Conservation (phyloP, 2,113 vertebrate species). For the Osmerus eperlanus region DNA sequence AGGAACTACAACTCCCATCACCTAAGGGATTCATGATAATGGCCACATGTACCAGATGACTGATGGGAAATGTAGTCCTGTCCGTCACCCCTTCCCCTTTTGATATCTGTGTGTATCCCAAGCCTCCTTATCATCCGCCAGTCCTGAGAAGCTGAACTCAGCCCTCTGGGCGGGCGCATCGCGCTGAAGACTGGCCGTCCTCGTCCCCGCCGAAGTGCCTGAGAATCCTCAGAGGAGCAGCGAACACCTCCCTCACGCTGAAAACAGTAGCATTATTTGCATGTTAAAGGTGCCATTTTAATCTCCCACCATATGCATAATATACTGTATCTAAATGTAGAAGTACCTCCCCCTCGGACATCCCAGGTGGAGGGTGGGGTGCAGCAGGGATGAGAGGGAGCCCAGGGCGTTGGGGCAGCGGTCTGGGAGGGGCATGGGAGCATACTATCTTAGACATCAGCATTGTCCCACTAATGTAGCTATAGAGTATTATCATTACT, state of each 20-base stretch:
- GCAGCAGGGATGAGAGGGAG: too few relatives aligned
- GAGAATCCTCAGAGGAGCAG: slow-evolving; percentile 11
- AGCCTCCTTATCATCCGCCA: slow-evolving; percentile 25
- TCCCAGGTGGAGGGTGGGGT: too few relatives aligned
- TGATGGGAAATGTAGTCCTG: slow-evolving; percentile 33
- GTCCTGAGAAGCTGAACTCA: neutral
- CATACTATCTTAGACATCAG: slow-evolving; percentile 27
- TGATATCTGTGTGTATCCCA: slow-evolving; percentile 29
- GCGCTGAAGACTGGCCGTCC: too few relatives aligned
- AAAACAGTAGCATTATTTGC: slow-evolving; percentile 49
- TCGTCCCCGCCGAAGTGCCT: slow-evolving; percentile 42
- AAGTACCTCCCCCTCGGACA: neutral
- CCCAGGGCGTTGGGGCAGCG: neutral
- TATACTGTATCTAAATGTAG: slow-evolving; percentile 6
- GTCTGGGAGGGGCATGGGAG: slow-evolving; percentile 24
- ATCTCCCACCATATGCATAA: slow-evolving; percentile 13
- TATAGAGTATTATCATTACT: slow-evolving; percentile 24
- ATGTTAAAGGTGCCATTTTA: slow-evolving; percentile 60
- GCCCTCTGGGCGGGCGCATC: too few relatives aligned
- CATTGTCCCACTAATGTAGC: slow-evolving; percentile 27
- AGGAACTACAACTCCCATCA: slow-evolving; percentile 10
- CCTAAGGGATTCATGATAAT: slow-evolving; percentile 3
- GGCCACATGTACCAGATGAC: slow-evolving; percentile 30
- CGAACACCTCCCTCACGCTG: too few relatives aligned
- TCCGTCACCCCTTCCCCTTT: slow-evolving; percentile 13